These are phyloP conservation scores for Drosophila willistoni DNA, from an alignment of 1,140 invertebrate genomes.

Conservation along the genomic window DNA sequence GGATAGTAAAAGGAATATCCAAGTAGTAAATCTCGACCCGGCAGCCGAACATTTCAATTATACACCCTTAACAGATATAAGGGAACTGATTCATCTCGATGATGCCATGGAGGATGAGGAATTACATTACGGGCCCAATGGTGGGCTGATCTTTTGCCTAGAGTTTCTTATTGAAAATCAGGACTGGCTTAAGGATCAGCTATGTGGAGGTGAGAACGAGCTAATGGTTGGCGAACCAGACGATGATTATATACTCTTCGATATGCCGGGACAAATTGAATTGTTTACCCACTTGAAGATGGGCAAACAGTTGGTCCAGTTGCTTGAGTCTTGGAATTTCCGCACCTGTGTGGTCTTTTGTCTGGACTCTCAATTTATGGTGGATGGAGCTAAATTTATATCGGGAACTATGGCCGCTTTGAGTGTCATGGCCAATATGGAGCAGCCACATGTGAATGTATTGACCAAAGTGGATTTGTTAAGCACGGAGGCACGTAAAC, in stretches of 20 bases:
- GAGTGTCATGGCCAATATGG: slow-evolving; percentile 98
- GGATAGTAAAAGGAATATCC: slow-evolving; percentile 88
- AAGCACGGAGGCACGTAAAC: slow-evolving; percentile 90
- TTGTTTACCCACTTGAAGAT: slow-evolving; percentile 97
- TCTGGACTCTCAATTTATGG: slow-evolving; percentile 98
- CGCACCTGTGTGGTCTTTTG: slow-evolving; percentile 96
- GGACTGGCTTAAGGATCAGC: slow-evolving; percentile 94
- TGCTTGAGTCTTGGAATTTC: slow-evolving; percentile 95
- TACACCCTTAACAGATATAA: slow-evolving; percentile 92
- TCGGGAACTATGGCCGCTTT: slow-evolving; percentile 97
- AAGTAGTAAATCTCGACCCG: slow-evolving; percentile 98
- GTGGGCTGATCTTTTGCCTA: slow-evolving; percentile 98
- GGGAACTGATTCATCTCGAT: slow-evolving; percentile 96
- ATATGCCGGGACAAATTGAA: slow-evolving; percentile 99
- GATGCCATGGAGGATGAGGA: slow-evolving; percentile 99
- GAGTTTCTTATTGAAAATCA: slow-evolving; percentile 96
- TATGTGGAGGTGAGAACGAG: slow-evolving; percentile 85
- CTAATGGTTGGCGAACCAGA: slow-evolving; percentile 85
- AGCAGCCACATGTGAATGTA: slow-evolving; percentile 96
- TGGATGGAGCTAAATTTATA: slow-evolving; percentile 97
- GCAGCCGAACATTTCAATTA: slow-evolving; percentile 98
- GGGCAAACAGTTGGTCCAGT: slow-evolving; percentile 91
- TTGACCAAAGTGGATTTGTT: slow-evolving; percentile 98
- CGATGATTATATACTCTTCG: slow-evolving; percentile 98
- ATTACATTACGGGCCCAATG: slow-evolving; percentile 98